Evolutionary conservation across 92 coral and sea anemone species (phyloP), one percentile per base, ranked within the genome.

Genomic region (Phenganax subtilis): DNA sequence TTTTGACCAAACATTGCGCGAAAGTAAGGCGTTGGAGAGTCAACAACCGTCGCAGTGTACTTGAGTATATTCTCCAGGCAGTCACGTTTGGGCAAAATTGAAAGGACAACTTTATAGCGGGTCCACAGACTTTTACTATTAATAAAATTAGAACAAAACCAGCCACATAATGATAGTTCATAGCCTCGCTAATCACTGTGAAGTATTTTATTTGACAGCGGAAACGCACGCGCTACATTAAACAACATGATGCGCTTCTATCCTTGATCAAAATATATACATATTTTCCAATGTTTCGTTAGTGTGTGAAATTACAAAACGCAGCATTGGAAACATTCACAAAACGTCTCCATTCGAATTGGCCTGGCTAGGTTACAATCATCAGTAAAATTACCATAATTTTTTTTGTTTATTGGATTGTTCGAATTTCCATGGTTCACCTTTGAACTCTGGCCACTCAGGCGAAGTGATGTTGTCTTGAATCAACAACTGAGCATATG

Each of bases 301-400:
- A 12, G 31, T 10, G 30, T 16, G 4, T 30, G 47, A 30, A 68
- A 16, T 17, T 68, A 2, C 53, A 53, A 68, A 28, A 9, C 0
- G 29, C 12, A 3, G 73, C 16, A 14, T 30, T 1, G 51, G 29
- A 51, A 68, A 30, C 1, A 68, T 37, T 51, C 73, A 37, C 73
- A 68, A 30, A 30, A 30, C 6, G 16, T 52, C 0, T 30, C 37
- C 70, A 25, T 68, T 12, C 12, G 29, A 20, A 12, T 29, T 68
- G 47, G 47, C 47, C 9, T 67, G 72, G 37, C 72, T 4, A 15
- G 53, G 47, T 28, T 68, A 30, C 7, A 68, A 29, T 68, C 31
- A 68, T 68, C 47, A 20, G 47, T 37, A 68, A 68, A 68, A 68
- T 68, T 68, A 68, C 47, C 73, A 68, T 68, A 68, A 28, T 68